Evolutionary conservation across 2,797 vertebrate genomes (phyloP), one percentile per base, ranked within the genome.

Genomic region (Galagoides demidoff): DNA sequence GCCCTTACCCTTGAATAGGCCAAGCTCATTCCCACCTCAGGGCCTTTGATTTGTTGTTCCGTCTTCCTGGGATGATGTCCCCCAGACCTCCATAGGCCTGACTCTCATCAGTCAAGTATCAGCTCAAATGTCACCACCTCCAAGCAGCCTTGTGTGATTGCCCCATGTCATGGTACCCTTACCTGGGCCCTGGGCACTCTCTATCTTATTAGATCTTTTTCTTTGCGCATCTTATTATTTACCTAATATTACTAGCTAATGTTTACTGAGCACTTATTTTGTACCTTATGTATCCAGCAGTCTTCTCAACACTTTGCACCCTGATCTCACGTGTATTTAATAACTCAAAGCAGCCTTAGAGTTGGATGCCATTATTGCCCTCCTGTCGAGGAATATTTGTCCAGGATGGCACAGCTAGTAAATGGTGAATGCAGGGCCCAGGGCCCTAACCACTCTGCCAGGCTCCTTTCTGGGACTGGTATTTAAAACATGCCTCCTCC

Each of bases 401-500:
- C 49, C 64, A 16, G 22, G 52, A 1, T 63, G n/a, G 19, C 57
- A 9, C 7, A 5, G 85, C 88, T 31, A 22, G 52, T 6, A 2
- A 29, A 4, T 5, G 17, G 49, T 27, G 64, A 45, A 4, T 29
- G 22, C 45, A 25, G 45, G 52, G 12, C 52, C 81, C 63, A 13
- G 84, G 20, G 19, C 45, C 13, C 34, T 5, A 6, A 8, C 39
- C 1, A 0, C 37, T 13, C 66, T 57, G 11, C 66, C 0, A 4
- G 49, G 31, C 89, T n/a, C 39, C 74, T 31, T 64, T 73, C 91
- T 22, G 29, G 27, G 76, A 23, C 9, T n/a, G 31, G 13, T 4
- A 13, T 87, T 87, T 55, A 8, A 13, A 34, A 37, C 0, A 0
- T 2, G 1, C 29, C 49, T 43, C 37, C 10, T 78, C 63, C n/a